Evolutionary conservation across 2,888 invertebrate genomes (phyloP).

Genomic region (Pyrocoelia pectoralis): DNA sequence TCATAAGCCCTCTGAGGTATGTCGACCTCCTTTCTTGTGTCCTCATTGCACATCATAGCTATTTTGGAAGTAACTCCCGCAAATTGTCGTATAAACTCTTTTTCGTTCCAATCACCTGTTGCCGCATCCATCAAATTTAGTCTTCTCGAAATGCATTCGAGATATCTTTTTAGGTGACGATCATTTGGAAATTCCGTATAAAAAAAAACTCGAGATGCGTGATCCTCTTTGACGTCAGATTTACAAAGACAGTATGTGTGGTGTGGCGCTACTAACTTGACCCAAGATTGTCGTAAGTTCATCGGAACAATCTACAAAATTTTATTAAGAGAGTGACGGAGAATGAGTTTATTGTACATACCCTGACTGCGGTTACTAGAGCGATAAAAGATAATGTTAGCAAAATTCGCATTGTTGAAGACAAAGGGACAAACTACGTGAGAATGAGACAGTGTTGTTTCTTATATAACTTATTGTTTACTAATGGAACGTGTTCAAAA

Average conservation of each 20-base stretch:
- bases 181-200: background rate
- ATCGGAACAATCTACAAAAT: background rate
- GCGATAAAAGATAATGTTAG: background rate
- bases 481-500: no score
- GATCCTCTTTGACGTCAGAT: background rate
- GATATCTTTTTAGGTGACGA: background rate
- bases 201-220: background rate
- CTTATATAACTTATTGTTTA: background rate
- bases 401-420: background rate
- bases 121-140: slow-evolving; percentile 2
- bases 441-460: no score
- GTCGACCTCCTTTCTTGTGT: background rate
- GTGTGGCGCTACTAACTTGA: background rate
- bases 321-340: background rate
- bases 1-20: background rate
- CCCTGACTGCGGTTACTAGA: background rate
- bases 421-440: background rate
- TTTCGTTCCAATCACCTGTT: background rate
- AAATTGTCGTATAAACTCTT: background rate
- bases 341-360: background rate
- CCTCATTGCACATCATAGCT: background rate
- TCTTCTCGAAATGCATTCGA: background rate
- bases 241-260: background rate
- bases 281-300: background rate
- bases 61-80: background rate